Evolutionary conservation across 2,888 invertebrate species (phyloP).

Genomic region (Xanthia icteritia): DNA sequence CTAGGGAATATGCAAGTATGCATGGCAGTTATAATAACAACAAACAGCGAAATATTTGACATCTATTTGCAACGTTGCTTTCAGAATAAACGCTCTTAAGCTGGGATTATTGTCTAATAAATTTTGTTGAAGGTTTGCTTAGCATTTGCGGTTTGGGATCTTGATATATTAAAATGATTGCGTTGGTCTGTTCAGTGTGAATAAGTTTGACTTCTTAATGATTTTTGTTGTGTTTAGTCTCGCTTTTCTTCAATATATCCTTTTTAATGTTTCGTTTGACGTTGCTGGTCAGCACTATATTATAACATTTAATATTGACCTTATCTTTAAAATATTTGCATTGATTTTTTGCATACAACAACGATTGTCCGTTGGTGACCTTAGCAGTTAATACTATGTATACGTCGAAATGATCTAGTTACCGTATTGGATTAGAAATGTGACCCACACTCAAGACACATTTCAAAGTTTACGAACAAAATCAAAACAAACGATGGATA

Average conservation of each 20-base stretch:
- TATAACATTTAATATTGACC: not conserved
- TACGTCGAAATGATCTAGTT: slow-evolving; percentile 14
- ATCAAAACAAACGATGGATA: slow-evolving; percentile 55
- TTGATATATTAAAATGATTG: not conserved
- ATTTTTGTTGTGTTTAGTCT: not conserved
- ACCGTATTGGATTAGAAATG: slow-evolving; percentile 15
- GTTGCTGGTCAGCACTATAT: not conserved
- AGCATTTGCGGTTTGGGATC: slow-evolving; percentile 20
- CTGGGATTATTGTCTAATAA: slow-evolving; percentile 23
- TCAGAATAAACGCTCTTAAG: not conserved
- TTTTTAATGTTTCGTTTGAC: not conserved
- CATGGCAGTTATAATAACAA: not conserved
- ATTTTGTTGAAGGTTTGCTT: slow-evolving; percentile 47
- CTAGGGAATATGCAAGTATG: slow-evolving; percentile 12
- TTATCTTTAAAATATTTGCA: not conserved
- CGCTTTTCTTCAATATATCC: not conserved
- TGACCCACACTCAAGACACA: slow-evolving; percentile 18
- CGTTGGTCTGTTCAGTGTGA: not conserved
- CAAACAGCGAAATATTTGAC: no score
- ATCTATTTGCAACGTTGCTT: no score
- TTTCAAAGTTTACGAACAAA: slow-evolving; percentile 34
- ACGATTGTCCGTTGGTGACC: slow-evolving; percentile 13
- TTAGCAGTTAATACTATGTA: not conserved
- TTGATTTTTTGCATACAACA: not conserved
- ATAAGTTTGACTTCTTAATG: not conserved